Evolutionary conservation across 2,113 vertebrate genomes (phyloP).

Genomic region (Azemiops feae): DNA sequence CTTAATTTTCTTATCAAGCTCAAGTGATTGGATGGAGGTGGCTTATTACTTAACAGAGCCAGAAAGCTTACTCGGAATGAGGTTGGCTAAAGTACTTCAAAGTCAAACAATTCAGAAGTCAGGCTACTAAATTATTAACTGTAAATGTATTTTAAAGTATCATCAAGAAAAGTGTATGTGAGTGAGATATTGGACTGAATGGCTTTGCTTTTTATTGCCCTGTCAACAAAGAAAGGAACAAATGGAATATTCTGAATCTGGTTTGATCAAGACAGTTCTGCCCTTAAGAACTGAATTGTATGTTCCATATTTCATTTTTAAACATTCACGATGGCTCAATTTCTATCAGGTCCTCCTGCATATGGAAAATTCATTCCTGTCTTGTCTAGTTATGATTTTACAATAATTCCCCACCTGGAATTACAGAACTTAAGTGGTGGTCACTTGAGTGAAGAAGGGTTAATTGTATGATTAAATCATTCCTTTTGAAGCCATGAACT

Average conservation of each 20-base stretch:
- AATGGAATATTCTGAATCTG: neutral
- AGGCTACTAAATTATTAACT: slow-evolving; percentile 27
- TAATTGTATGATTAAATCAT: neutral
- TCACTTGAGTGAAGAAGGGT: neutral
- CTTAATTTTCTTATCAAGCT: slow-evolving; percentile 18
- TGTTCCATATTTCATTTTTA: neutral
- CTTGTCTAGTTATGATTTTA: neutral
- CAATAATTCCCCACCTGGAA: neutral
- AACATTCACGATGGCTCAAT: neutral
- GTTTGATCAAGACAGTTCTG: neutral
- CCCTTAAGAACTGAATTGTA: neutral
- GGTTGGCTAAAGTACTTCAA: slow-evolving; percentile 36
- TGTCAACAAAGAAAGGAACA: neutral
- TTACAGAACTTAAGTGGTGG: neutral
- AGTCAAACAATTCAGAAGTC: slow-evolving; percentile 26
- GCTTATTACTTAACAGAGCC: slow-evolving; percentile 29
- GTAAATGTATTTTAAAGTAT: slow-evolving; percentile 33
- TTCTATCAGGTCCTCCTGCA: neutral
- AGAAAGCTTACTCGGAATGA: slow-evolving; percentile 24
- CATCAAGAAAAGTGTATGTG: slow-evolving; percentile 5
- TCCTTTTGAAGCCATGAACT: neutral
- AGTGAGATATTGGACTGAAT: neutral
- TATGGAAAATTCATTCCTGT: neutral
- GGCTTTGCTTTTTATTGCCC: neutral
- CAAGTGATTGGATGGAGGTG: slow-evolving; percentile 17